Base-by-base conservation (phyloP, 1,140 invertebrate genomes). In the Diorhabda carinulata region DNA sequence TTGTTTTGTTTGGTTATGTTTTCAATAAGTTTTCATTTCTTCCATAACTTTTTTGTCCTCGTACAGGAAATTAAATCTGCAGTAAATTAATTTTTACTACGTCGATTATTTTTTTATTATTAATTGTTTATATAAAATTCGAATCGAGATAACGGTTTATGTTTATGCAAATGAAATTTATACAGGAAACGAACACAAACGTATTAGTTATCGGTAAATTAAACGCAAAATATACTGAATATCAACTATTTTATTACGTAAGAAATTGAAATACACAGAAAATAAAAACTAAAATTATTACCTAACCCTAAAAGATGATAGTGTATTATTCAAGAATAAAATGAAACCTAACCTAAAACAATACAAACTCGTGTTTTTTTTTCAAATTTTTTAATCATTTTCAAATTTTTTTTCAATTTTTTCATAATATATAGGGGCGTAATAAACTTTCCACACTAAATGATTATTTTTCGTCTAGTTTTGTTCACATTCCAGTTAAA, bases 161-260 rank as follows among this genome's bases (percentile, higher is more conserved):
- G 25, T 25, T 25, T 25, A 25, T 25, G 25, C 25, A 25, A 25
- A 25, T 25, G 2, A 25, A 25, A 25, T 25, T 25, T 25, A 25
- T 25, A 25, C 25, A 25, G 25, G 25, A 25, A 25, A 25, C 25
- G 25, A 25, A 25, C 25, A 25, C 25, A 25, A 25, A 25, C 25
- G 25, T 25, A 25, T 25, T 25, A 25, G 25, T 25, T 25, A 25
- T 25, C 25, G 25, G 1, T 25, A 25, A 25, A 25, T 25, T 25
- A 25, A 25, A 25, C 0, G 25, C 25, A 25, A 25, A 25, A 25
- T 25, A 25, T 25, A 25, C 25, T 52, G 6, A 52, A 3, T 52
- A 52, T 52, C n/a, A 52, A 52, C 47, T 52, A 52, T 8, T 52
- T 52, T 52, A 52, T 52, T 52, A 52, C 47, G 47, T 52, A 52